These are phyloP conservation scores for Hermodice carunculata DNA, from an alignment of 2,888 invertebrate genomes.

Conservation along the genomic window DNA sequence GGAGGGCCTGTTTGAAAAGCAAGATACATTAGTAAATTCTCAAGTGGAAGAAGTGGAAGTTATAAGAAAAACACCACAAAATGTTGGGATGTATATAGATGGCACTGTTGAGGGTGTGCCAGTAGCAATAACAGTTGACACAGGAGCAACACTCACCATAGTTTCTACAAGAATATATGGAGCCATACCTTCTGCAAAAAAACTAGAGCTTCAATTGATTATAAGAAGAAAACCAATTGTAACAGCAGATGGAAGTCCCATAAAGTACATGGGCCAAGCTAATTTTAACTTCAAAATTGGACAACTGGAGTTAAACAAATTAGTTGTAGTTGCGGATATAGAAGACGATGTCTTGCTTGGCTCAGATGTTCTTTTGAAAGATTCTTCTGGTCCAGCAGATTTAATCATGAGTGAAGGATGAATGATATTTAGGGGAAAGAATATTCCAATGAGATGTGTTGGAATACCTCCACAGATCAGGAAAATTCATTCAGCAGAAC, in stretches of 20 bases:
- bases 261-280: background rate
- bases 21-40: too few species aligned
- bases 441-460: background rate
- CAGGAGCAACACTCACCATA: background rate
- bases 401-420: background rate
- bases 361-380: background rate
- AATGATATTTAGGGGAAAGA: background rate
- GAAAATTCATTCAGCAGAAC: background rate
- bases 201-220: background rate
- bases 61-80: background rate
- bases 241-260: background rate
- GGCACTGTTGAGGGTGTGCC: background rate
- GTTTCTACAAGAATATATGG: background rate
- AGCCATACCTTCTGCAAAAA: background rate
- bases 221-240: background rate
- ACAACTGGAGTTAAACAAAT: background rate
- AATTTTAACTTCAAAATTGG: background rate
- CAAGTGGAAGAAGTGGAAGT: too few species aligned
- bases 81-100: background rate
- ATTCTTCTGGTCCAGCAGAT: background rate
- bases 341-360: too few species aligned
- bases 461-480: background rate
- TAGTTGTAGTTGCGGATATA: too few species aligned
- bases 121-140: background rate
- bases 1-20: too few species aligned